These are phyloP conservation scores for Athrips mouffetella DNA, from an alignment of 2,888 invertebrate species.

Conservation along the genomic window DNA sequence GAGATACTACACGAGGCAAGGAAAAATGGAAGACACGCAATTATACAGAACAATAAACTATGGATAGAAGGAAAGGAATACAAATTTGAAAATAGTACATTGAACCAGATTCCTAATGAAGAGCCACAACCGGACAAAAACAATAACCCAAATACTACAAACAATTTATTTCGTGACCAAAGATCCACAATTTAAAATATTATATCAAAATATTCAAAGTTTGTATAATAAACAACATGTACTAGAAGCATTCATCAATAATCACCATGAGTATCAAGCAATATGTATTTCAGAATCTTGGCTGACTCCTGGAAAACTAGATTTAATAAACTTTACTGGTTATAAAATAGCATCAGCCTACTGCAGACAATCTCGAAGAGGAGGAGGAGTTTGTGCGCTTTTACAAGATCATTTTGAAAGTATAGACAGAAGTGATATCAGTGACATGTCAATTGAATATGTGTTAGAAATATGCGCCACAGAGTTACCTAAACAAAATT, in stretches of 20 bases:
- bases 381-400: slow-evolving; percentile 17
- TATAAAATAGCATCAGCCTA: slow-evolving; percentile 18
- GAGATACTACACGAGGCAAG: too few species aligned
- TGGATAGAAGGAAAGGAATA: too few species aligned
- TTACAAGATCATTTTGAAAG: slow-evolving; percentile 11
- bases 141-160: too few species aligned
- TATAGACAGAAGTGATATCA: slow-evolving; percentile 9
- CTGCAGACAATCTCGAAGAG: slow-evolving; percentile 9
- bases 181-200: slow-evolving; percentile 18
- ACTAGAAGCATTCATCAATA: slow-evolving; percentile 15
- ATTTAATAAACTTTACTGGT: slow-evolving; percentile 10
- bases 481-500: slow-evolving; percentile 14
- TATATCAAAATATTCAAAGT: slow-evolving; percentile 21
- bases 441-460: slow-evolving; percentile 19
- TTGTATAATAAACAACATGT: slow-evolving; percentile 16
- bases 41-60: too few species aligned
- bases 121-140: too few species aligned
- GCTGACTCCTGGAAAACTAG: slow-evolving; percentile 11
- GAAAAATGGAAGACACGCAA: too few species aligned
- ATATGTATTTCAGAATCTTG: slow-evolving; percentile 19
- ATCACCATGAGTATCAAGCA: slow-evolving; percentile 9
- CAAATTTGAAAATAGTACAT: too few species aligned
- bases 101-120: too few species aligned
- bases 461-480: slow-evolving; percentile 20
- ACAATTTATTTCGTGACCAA: too few species aligned